Conservation (phyloP, 2,888 invertebrate genomes). For the Trichopria drosophilae region DNA sequence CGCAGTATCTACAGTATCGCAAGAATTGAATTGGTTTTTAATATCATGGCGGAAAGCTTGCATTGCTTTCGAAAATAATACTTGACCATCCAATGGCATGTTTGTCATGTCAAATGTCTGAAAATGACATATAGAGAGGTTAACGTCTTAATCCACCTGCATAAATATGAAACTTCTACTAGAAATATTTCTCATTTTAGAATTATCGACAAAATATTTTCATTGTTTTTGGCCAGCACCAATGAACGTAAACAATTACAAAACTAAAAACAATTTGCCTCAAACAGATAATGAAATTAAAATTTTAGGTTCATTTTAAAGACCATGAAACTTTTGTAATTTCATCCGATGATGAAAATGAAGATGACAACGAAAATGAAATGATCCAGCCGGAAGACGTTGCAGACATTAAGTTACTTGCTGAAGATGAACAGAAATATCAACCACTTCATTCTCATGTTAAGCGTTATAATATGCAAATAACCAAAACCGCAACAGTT, state of each 20-base stretch:
- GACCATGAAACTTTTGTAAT: slow-evolving; percentile 46
- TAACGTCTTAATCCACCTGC: background rate
- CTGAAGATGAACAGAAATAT: slow-evolving; percentile 47
- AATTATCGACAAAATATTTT: slow-evolving; percentile 16
- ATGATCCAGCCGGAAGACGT: slow-evolving; percentile 53
- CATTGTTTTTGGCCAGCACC: slow-evolving; percentile 33
- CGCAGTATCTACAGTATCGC: slow-evolving; percentile 47
- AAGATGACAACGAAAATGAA: slow-evolving; percentile 56
- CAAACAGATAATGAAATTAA: slow-evolving; percentile 5
- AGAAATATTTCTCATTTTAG: slow-evolving; percentile 25
- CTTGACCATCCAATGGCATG: slow-evolving; percentile 67
- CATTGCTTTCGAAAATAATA: slow-evolving; percentile 71
- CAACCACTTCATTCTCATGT: slow-evolving; percentile 52
- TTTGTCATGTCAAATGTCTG: slow-evolving; percentile 73
- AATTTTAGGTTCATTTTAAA: slow-evolving; percentile 38
- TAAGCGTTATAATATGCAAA: slow-evolving; percentile 45
- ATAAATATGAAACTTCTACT: background rate
- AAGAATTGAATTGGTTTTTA: slow-evolving; percentile 59
- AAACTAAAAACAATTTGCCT: slow-evolving; percentile 1
- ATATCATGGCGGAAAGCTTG: slow-evolving; percentile 61
- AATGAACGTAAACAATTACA: slow-evolving; percentile 24
- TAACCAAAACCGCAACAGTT: slow-evolving; percentile 28
- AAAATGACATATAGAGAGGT: slow-evolving; percentile 39
- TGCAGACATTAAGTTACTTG: slow-evolving; percentile 34
- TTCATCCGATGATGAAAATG: slow-evolving; percentile 50